Conservation (phyloP, 2,113 vertebrate genomes). For the Anolis sagrei region DNA sequence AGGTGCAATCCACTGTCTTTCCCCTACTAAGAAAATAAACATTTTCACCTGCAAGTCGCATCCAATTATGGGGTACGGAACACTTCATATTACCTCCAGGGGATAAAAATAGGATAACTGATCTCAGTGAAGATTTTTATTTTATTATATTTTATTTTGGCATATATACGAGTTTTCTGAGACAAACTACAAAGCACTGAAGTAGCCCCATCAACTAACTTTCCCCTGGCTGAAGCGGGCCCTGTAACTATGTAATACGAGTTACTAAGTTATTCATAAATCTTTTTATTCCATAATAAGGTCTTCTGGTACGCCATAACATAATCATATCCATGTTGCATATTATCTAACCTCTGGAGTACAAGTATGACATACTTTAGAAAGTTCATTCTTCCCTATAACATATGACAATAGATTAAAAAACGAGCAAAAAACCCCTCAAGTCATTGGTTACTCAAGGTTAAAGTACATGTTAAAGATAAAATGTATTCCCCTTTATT, state of each 20-base stretch:
- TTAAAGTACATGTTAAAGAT: too few species aligned
- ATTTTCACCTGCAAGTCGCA: constrained; percentile 30
- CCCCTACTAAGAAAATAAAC: constrained; percentile 19
- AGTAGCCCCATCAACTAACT: not conserved
- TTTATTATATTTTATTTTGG: not conserved
- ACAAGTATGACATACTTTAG: not conserved
- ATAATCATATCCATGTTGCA: not conserved
- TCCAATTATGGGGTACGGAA: constrained; percentile 24
- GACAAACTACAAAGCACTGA: not conserved
- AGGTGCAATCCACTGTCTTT: not conserved
- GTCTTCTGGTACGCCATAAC: not conserved
- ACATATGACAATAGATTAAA: not conserved
- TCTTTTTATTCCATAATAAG: not conserved
- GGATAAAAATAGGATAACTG: not conserved
- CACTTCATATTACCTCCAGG: not conserved
- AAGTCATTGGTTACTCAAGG: too few species aligned
- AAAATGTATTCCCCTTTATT: too few species aligned
- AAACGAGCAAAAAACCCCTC: too few species aligned
- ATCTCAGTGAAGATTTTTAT: not conserved
- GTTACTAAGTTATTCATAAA: not conserved
- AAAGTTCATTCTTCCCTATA: not conserved
- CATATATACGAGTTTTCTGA: not conserved
- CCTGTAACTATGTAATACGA: not conserved
- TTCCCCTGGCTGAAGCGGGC: not conserved
- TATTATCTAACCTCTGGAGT: not conserved